phyloP scores from a whole-genome alignment of 2,888 invertebrate species.

The Drosophila anomalata region DNA sequence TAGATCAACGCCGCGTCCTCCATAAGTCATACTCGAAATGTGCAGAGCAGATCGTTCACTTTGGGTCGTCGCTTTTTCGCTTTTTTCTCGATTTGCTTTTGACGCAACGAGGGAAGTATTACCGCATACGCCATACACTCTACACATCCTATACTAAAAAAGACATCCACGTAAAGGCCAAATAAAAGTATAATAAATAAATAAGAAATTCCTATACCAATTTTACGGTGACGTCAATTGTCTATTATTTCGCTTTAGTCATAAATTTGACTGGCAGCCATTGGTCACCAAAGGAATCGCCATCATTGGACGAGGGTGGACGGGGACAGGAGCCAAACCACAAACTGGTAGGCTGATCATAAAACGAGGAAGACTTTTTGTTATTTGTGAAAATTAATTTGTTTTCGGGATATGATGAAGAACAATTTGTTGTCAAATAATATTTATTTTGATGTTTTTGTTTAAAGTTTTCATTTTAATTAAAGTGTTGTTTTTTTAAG shows the following conservation, averaged over 20 bases:
- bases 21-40: conserved; percentile 49
- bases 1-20: conserved; percentile 55
- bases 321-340: not conserved
- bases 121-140: conserved; percentile 62
- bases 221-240: conserved; percentile 71
- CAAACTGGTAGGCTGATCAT: conserved; percentile 4
- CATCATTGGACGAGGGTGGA: conserved; percentile 2
- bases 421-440: not conserved
- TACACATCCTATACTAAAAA: conserved; percentile 26
- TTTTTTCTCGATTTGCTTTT: conserved; percentile 28
- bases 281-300: conserved; percentile 31
- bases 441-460: too few relatives aligned
- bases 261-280: conserved; percentile 65
- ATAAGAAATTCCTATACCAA: conserved; percentile 68
- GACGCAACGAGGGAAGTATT: conserved; percentile 54
- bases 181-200: conserved; percentile 55
- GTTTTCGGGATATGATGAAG: not conserved
- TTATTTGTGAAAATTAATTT: conserved; percentile 23
- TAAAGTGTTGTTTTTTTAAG: not conserved
- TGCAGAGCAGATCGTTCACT: conserved; percentile 19
- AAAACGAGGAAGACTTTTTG: not conserved
- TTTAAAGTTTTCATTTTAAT: not conserved
- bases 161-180: conserved; percentile 54
- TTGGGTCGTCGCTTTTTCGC: not conserved
- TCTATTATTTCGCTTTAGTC: conserved; percentile 68